Evolutionary conservation across 2,888 invertebrate genomes (phyloP).

Genomic region (Volucella inanis): DNA sequence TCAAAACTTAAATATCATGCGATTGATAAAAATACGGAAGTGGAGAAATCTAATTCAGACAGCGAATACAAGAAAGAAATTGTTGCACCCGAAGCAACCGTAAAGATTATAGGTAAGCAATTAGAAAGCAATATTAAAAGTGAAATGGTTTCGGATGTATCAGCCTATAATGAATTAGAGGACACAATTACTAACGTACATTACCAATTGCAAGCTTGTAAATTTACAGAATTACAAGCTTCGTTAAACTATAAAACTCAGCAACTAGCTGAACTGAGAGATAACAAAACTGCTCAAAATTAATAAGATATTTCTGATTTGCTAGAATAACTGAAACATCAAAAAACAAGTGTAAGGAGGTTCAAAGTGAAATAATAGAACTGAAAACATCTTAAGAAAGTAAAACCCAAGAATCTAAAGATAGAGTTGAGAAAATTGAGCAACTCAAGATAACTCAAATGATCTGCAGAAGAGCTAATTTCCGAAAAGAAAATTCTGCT

Average conservation of each 20-base stretch:
- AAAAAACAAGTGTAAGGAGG: constrained; percentile 58
- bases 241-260: constrained; percentile 36
- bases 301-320: constrained; percentile 30
- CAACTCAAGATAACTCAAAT: constrained; percentile 45
- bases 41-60: background rate
- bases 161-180: constrained; percentile 18
- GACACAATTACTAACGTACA: constrained; percentile 7
- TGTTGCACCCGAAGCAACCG: background rate
- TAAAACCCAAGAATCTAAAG: constrained; percentile 37
- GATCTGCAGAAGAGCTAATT: constrained; percentile 9
- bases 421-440: constrained; percentile 39
- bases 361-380: constrained; percentile 52
- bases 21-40: background rate
- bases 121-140: background rate
- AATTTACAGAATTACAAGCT: constrained; percentile 1
- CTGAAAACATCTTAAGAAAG: constrained; percentile 52
- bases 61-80: constrained; percentile 26
- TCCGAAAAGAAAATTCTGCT: constrained; percentile 36
- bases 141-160: background rate
- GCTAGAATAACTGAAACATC: constrained; percentile 40
- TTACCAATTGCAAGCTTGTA: constrained; percentile 19
- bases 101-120: background rate
- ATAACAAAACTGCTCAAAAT: constrained; percentile 21
- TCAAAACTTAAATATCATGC: background rate
- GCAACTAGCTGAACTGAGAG: constrained; percentile 13